Evolutionary conservation across 2,888 invertebrate species (phyloP).

Genomic region (Scaptomyza parva): DNA sequence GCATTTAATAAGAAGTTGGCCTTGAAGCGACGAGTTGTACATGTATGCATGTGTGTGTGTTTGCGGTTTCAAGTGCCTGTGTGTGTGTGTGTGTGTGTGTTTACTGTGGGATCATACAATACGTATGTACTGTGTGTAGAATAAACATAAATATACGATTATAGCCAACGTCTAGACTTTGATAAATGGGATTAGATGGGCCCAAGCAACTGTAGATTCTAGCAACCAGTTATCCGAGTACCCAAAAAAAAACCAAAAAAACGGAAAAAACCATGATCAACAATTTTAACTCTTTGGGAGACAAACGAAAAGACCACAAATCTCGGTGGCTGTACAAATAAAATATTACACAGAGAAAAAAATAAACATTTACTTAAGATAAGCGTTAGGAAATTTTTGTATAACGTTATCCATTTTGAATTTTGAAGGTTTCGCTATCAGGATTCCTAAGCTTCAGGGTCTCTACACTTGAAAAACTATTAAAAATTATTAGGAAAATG

Average conservation of each 20-base stretch:
- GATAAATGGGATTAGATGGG: conserved; percentile 66
- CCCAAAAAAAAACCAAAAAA: background rate
- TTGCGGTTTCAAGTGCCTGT: conserved; percentile 28
- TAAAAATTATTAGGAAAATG: no score
- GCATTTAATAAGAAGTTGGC: conserved; percentile 80
- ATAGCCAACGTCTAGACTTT: conserved; percentile 58
- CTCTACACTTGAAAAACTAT: background rate
- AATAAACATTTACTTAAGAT: background rate
- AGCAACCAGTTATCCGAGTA: conserved; percentile 42
- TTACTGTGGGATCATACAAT: conserved; percentile 34
- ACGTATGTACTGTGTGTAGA: conserved; percentile 5
- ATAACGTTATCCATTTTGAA: background rate
- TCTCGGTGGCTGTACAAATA: background rate
- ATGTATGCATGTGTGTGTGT: conserved; percentile 13
- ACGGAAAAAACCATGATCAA: background rate
- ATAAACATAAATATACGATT: conserved; percentile 24
- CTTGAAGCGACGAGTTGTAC: conserved; percentile 69
- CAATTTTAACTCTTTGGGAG: background rate
- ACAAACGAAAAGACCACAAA: background rate
- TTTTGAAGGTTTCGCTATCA: background rate
- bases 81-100: conserved; percentile 11
- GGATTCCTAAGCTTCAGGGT: background rate
- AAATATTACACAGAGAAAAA: background rate
- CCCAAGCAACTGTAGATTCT: conserved; percentile 35
- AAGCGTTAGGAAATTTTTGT: background rate